Evolutionary conservation across 1,140 invertebrate species (phyloP).

Genomic region (Polypedilum vanderplanki): DNA sequence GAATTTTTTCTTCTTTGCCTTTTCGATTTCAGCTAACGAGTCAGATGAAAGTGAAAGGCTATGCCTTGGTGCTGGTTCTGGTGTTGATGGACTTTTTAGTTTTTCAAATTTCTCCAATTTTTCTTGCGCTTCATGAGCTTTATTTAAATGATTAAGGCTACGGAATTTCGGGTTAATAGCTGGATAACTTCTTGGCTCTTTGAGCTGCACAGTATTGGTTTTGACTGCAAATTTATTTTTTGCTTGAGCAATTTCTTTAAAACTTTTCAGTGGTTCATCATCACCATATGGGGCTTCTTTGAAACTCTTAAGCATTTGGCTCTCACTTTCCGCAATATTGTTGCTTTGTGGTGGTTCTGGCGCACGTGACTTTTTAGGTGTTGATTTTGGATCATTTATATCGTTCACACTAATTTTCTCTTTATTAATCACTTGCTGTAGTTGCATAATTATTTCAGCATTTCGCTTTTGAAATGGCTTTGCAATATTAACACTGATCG

Average conservation of each 20-base stretch:
- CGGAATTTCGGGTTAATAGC: conserved; percentile 54
- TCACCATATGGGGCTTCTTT: neutral
- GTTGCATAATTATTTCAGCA: conserved; percentile 45
- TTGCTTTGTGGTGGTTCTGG: conserved; percentile 47
- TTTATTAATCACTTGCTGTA: conserved; percentile 41
- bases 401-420: conserved; percentile 34
- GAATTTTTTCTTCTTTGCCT: conserved; percentile 52
- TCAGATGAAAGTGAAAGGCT: conserved; percentile 33
- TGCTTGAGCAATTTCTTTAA: neutral
- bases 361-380: conserved; percentile 47
- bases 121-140: conserved; percentile 39
- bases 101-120: conserved; percentile 37
- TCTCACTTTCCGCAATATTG: neutral
- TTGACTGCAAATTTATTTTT: conserved; percentile 3
- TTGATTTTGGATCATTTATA: conserved; percentile 34
- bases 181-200: conserved; percentile 30
- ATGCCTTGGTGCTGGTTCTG: conserved; percentile 54
- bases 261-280: neutral
- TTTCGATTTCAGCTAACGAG: neutral
- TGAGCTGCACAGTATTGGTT: conserved; percentile 22
- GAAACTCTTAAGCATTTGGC: neutral
- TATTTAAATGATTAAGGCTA: conserved; percentile 42
- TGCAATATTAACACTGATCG: conserved; percentile 42
- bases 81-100: conserved; percentile 42
- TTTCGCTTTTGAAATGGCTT: conserved; percentile 35